These are phyloP conservation scores for Apocheima hispidaria DNA, from an alignment of 2,888 invertebrate species.

Conservation along the genomic window DNA sequence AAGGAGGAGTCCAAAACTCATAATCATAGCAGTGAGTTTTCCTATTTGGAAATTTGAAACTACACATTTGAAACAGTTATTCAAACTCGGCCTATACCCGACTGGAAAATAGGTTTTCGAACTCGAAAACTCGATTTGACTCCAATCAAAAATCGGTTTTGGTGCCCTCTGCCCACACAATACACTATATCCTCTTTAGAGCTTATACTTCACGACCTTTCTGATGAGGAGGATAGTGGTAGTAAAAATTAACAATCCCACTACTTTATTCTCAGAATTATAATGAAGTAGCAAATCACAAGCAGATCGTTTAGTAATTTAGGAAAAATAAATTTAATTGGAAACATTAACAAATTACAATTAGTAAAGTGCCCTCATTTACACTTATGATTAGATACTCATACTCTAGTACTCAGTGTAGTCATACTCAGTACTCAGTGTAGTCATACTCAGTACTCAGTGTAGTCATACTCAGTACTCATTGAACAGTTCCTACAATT, in stretches of 20 bases:
- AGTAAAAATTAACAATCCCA: too few relatives aligned
- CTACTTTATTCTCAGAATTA: neutral
- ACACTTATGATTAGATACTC: neutral
- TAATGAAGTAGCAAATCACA: neutral
- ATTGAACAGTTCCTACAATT: neutral
- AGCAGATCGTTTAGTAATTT: neutral
- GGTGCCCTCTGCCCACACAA: too few relatives aligned
- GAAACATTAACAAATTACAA: conserved; percentile 10
- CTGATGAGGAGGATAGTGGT: too few relatives aligned
- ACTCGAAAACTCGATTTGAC: too few relatives aligned
- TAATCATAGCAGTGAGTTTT: conserved; percentile 75
- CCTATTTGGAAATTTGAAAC: neutral
- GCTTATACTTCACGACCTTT: too few relatives aligned
- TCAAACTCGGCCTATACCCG: too few relatives aligned
- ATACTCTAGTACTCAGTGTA: neutral
- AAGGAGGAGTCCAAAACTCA: conserved; percentile 67
- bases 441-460: neutral
- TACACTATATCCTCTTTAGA: too few relatives aligned
- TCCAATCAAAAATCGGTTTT: too few relatives aligned
- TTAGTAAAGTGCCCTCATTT: conserved; percentile 8
- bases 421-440: neutral
- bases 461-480: neutral
- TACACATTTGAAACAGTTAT: too few relatives aligned
- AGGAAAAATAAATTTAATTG: neutral
- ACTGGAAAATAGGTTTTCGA: too few relatives aligned